Conservation (phyloP, 2,797 vertebrate genomes). For the Coilia nasus region DNA sequence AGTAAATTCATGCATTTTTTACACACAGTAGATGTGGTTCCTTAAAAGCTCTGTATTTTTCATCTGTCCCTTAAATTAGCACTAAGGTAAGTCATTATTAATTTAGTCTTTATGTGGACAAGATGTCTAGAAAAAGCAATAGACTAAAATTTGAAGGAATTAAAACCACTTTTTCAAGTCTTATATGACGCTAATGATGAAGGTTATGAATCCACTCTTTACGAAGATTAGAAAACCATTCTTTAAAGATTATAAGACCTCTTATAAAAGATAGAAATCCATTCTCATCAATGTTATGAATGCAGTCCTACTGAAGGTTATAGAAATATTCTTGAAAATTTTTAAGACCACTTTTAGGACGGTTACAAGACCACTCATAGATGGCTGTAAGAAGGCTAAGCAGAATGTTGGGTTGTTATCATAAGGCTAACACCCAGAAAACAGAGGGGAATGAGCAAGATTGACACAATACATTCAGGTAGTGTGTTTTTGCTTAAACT, state of each 20-base stretch:
- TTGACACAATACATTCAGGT: neutral
- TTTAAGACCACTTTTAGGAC: too few relatives aligned
- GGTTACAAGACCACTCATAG: too few relatives aligned
- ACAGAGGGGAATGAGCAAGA: neutral
- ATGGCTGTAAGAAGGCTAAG: too few relatives aligned
- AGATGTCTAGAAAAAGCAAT: constrained; percentile 1
- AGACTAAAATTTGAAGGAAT: neutral
- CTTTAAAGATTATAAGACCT: too few relatives aligned
- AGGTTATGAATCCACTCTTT: too few relatives aligned
- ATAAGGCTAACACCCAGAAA: neutral
- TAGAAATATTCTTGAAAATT: too few relatives aligned
- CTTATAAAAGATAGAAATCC: too few relatives aligned
- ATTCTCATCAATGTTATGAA: too few relatives aligned
- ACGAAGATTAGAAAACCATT: too few relatives aligned
- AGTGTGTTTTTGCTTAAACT: neutral
- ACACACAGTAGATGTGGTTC: neutral
- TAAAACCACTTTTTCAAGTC: neutral
- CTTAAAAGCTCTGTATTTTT: constrained; percentile 7
- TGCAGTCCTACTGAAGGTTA: too few relatives aligned
- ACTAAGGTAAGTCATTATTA: constrained; percentile 3
- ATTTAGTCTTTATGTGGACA: neutral
- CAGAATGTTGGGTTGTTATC: neutral
- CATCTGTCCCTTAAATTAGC: neutral
- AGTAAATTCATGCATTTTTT: neutral
- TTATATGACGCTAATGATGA: too few relatives aligned